Percentiles rank a stretch among this genome's conserved stretches.
Conservation (phyloP, 1,140 invertebrate genomes). For the Zaprionus inermis region DNA sequence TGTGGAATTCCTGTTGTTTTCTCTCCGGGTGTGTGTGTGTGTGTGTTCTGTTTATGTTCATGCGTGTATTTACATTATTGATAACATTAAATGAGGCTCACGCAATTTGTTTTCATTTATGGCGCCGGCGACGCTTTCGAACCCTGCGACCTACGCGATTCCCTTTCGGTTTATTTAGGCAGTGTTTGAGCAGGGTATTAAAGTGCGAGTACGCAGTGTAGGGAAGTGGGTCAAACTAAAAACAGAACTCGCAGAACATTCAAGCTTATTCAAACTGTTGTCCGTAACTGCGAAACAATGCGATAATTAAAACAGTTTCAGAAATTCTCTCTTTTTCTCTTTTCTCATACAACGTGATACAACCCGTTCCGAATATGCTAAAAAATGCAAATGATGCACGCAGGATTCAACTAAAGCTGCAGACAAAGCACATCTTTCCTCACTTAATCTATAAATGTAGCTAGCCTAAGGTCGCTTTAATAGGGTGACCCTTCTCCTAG, state of each 20-base stretch:
- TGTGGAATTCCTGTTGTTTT: conserved; percentile 14
- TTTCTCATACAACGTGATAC: background rate
- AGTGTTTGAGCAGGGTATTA: background rate
- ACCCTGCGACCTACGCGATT: too few relatives aligned
- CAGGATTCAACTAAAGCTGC: background rate
- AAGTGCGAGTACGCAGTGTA: too few relatives aligned
- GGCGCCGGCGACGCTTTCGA: background rate
- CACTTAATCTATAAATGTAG: conserved; percentile 20
- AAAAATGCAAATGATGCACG: conserved; percentile 3
- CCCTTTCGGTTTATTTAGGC: background rate
- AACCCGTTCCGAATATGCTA: background rate
- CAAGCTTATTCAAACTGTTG: background rate
- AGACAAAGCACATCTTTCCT: conserved; percentile 2
- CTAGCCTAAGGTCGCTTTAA: conserved; percentile 18
- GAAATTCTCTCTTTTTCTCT: background rate
- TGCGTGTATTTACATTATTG: conserved; percentile 60
- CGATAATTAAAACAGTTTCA: conserved; percentile 12
- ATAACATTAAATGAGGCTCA: conserved; percentile 58
- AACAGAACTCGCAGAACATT: background rate
- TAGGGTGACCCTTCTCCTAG: background rate
- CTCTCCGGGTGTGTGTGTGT: background rate
- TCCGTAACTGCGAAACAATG: conserved; percentile 2
- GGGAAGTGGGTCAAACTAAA: conserved; percentile 7
- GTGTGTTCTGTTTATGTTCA: conserved; percentile 34
- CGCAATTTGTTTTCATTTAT: conserved; percentile 61